These are phyloP conservation scores for Leucopsar rothschildi DNA, from an alignment of 2,113 vertebrate genomes.

Conservation along the genomic window DNA sequence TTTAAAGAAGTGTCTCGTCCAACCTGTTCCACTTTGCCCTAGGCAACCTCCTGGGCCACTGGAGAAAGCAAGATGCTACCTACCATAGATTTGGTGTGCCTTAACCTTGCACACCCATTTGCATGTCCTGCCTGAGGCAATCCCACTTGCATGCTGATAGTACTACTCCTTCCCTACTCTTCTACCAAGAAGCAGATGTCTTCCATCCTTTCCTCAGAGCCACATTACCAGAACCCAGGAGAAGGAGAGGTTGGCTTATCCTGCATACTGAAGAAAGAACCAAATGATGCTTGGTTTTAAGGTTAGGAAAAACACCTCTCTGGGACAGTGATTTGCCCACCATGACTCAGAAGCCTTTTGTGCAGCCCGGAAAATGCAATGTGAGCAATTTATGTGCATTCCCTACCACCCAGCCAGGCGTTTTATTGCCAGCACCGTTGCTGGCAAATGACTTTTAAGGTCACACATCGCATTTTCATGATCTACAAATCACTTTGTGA, in stretches of 20 bases:
- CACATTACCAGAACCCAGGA: neutral
- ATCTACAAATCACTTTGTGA: slow-evolving; percentile 22
- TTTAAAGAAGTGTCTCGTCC: neutral
- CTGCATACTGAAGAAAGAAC: neutral
- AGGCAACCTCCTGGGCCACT: neutral
- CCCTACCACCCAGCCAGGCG: neutral
- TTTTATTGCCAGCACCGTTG: neutral
- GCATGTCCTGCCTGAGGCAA: neutral
- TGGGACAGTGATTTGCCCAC: neutral
- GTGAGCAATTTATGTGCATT: neutral
- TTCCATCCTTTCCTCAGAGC: neutral
- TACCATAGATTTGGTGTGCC: neutral
- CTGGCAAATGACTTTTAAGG: slow-evolving; percentile 14
- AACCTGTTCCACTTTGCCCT: neutral
- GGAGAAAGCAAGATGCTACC: neutral
- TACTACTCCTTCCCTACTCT: neutral
- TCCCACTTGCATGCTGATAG: neutral
- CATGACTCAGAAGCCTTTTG: neutral
- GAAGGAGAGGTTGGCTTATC: neutral
- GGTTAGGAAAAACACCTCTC: neutral
- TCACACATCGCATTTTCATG: slow-evolving; percentile 22
- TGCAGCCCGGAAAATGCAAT: neutral
- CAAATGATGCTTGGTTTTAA: neutral
- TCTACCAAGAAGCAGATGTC: neutral
- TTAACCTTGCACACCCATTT: neutral